Conservation (phyloP, 2,113 vertebrate species). For the Melanocharis versteri region DNA sequence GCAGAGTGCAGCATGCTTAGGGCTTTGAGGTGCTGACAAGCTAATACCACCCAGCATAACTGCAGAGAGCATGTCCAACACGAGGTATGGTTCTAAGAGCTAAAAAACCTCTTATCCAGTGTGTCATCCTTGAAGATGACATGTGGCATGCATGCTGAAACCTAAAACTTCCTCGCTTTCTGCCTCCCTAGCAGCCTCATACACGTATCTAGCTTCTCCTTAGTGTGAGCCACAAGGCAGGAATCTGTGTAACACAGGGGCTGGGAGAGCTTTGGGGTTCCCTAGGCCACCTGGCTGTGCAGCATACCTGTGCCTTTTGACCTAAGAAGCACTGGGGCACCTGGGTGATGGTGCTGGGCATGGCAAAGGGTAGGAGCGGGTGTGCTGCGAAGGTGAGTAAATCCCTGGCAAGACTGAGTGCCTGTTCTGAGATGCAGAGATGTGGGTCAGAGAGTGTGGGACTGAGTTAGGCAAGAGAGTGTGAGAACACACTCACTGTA, state of each 20-base stretch:
- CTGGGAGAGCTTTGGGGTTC: neutral
- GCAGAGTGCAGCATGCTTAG: neutral
- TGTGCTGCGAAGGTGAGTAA: neutral
- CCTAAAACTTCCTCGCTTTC: neutral
- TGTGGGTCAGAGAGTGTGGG: neutral
- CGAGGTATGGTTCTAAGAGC: neutral
- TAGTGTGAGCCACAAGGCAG: neutral
- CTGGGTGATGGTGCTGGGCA: neutral
- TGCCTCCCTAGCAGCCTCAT: neutral
- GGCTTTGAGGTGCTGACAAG: neutral
- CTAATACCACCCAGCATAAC: neutral
- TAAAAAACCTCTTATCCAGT: neutral
- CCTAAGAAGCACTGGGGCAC: neutral
- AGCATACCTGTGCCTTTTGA: neutral
- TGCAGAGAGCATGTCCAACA: neutral
- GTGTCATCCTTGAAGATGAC: neutral
- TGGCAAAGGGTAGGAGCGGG: neutral
- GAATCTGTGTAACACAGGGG: neutral
- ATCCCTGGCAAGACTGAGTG: neutral
- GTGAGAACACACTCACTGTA: neutral
- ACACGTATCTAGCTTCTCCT: neutral
- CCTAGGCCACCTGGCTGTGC: neutral
- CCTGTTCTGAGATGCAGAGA: neutral
- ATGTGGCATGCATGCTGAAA: neutral
- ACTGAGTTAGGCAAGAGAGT: neutral